Conservation (phyloP, 2,797 vertebrate genomes). For the Caiman crocodilus region DNA sequence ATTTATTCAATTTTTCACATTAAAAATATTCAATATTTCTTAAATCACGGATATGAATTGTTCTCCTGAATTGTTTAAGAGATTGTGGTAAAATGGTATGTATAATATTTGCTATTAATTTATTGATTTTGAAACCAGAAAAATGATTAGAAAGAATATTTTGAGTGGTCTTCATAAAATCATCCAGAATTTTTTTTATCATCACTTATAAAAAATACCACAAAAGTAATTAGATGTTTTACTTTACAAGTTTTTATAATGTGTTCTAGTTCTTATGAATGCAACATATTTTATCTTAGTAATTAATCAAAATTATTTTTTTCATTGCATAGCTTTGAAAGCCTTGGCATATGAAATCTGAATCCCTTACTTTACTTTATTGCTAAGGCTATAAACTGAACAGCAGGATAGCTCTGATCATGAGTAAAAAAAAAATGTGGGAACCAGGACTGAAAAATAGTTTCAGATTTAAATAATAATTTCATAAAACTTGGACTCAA, state of each 20-base stretch:
- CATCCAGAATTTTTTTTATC: background rate
- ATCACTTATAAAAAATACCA: background rate
- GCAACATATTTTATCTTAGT: background rate
- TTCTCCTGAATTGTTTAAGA: background rate
- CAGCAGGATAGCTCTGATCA: background rate
- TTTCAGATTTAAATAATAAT: background rate
- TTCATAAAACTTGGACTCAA: background rate
- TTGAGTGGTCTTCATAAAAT: background rate
- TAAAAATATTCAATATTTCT: background rate
- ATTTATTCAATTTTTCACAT: too few relatives aligned
- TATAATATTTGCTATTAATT: background rate
- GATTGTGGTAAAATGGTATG: background rate
- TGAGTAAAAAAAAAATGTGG: background rate
- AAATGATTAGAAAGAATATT: background rate
- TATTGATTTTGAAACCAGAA: background rate
- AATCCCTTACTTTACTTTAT: background rate
- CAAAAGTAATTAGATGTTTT: background rate
- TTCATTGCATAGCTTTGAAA: background rate
- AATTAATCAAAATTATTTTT: background rate
- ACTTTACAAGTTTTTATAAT: background rate
- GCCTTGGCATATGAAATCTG: background rate
- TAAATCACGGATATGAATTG: background rate
- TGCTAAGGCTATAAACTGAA: background rate
- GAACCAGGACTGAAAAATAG: background rate
- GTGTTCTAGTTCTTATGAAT: background rate